phyloP scores from a whole-genome alignment of 2,113 vertebrate genomes.

The Struthio camelus region DNA sequence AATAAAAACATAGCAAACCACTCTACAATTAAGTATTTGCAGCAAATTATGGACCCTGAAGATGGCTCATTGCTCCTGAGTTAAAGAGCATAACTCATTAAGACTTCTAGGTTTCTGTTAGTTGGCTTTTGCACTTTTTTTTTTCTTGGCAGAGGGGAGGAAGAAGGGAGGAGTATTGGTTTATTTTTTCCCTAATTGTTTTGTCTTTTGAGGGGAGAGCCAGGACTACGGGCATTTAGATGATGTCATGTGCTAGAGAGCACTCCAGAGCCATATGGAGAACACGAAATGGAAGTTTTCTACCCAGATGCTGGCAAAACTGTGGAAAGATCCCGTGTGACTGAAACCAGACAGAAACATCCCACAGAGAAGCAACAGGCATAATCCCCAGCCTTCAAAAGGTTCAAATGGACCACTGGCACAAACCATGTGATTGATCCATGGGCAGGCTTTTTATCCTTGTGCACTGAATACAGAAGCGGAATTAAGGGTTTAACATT shows the following conservation, averaged over 20 bases:
- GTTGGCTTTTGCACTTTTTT: background rate
- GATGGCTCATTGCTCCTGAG: background rate
- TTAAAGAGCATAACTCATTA: background rate
- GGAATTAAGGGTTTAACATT: background rate
- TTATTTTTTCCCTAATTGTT: background rate
- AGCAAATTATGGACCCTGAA: background rate
- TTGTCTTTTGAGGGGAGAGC: background rate
- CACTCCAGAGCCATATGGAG: conserved; percentile 1
- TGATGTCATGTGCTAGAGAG: conserved; percentile 38
- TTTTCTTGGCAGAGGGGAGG: background rate
- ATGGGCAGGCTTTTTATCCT: background rate
- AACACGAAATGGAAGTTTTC: conserved; percentile 7
- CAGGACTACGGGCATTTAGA: background rate
- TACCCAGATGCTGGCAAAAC: background rate
- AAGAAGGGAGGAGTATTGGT: background rate
- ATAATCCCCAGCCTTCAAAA: background rate
- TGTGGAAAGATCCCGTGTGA: rapidly evolving
- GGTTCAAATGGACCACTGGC: background rate
- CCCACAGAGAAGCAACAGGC: background rate
- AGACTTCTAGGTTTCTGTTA: background rate
- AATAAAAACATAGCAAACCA: conserved; percentile 7
- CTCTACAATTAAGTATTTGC: background rate
- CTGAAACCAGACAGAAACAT: background rate
- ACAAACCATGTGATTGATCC: rapidly evolving
- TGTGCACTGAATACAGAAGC: background rate